Evolutionary conservation across 1,140 invertebrate genomes (phyloP).

Genomic region (Patella vulgata): DNA sequence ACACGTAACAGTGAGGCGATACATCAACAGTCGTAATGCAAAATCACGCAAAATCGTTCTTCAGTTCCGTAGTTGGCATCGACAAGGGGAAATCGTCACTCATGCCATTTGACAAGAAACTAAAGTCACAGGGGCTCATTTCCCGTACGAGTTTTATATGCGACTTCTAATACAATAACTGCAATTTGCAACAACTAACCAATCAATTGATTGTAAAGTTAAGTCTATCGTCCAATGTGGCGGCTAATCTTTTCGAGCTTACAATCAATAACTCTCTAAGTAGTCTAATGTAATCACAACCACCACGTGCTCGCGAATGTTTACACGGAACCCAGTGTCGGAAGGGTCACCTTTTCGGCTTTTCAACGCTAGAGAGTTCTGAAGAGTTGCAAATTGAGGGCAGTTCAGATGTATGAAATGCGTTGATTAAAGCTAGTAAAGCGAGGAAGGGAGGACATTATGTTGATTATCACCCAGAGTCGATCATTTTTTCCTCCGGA

Average conservation of each 20-base stretch:
- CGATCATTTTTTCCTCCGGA: too few species aligned
- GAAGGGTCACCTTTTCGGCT: conserved; percentile 7
- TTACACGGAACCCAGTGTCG: conserved; percentile 7
- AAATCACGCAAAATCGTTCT: conserved; percentile 4
- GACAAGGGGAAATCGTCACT: conserved; percentile 8
- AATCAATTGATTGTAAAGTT: conserved; percentile 22
- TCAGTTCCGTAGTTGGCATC: conserved; percentile 6
- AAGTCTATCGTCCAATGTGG: conserved; percentile 5
- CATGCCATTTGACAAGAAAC: conserved; percentile 6
- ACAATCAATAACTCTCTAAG: conserved; percentile 4
- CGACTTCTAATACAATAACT: conserved; percentile 32
- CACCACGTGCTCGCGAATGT: conserved; percentile 11
- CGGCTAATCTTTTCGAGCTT: conserved; percentile 10
- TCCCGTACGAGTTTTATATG: conserved; percentile 29
- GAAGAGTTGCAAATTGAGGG: neutral
- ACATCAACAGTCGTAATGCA: too few species aligned
- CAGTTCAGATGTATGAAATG: too few species aligned
- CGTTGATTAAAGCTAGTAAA: too few species aligned
- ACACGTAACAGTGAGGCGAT: too few species aligned
- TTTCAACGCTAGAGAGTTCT: conserved; percentile 11
- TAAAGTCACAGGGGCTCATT: conserved; percentile 16
- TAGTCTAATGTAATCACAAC: conserved; percentile 2
- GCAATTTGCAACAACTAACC: conserved; percentile 33
- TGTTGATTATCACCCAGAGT: too few species aligned
- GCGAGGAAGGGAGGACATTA: too few species aligned